Conservation (phyloP, 2,888 invertebrate genomes). For the Conomelus anceps region DNA sequence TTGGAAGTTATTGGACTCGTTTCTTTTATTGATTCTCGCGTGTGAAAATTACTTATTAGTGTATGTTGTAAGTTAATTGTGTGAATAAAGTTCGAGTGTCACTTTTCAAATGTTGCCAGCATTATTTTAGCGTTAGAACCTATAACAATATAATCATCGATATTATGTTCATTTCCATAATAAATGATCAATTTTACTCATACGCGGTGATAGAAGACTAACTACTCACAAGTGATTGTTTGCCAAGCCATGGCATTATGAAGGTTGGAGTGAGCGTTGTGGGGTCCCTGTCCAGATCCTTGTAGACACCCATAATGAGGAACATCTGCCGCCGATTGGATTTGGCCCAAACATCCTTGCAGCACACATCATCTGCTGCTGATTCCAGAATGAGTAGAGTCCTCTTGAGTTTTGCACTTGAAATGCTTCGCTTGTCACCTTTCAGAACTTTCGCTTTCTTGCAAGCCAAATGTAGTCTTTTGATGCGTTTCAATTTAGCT, state of each 20-base stretch:
- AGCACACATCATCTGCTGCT: slow-evolving; percentile 42
- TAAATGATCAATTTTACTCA: too few relatives aligned
- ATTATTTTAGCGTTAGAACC: too few relatives aligned
- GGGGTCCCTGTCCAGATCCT: slow-evolving; percentile 34
- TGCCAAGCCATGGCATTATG: slow-evolving; percentile 43
- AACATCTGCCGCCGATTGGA: slow-evolving; percentile 35
- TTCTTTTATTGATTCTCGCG: too few relatives aligned
- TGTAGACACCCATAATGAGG: slow-evolving; percentile 42
- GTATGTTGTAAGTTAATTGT: too few relatives aligned
- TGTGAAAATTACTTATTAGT: too few relatives aligned
- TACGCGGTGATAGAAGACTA: too few relatives aligned
- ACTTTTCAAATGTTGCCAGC: too few relatives aligned
- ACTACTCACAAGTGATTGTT: slow-evolving; percentile 34
- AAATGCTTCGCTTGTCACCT: slow-evolving; percentile 36
- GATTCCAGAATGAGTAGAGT: slow-evolving; percentile 39
- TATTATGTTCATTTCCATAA: too few relatives aligned
- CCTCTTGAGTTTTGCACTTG: slow-evolving; percentile 35
- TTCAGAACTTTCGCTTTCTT: slow-evolving; percentile 41
- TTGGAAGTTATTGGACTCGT: too few relatives aligned
- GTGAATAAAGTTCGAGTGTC: too few relatives aligned
- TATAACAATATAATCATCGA: not conserved
- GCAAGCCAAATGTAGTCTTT: slow-evolving; percentile 39
- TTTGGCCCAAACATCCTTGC: slow-evolving; percentile 38
- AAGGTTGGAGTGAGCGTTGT: slow-evolving; percentile 41
- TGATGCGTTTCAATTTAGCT: slow-evolving; percentile 40